Percentiles rank a stretch among this genome's conserved stretches.
These are phyloP conservation scores for Rhabdophis nuchalis DNA, from an alignment of 2,797 vertebrate species.

Conservation along the genomic window DNA sequence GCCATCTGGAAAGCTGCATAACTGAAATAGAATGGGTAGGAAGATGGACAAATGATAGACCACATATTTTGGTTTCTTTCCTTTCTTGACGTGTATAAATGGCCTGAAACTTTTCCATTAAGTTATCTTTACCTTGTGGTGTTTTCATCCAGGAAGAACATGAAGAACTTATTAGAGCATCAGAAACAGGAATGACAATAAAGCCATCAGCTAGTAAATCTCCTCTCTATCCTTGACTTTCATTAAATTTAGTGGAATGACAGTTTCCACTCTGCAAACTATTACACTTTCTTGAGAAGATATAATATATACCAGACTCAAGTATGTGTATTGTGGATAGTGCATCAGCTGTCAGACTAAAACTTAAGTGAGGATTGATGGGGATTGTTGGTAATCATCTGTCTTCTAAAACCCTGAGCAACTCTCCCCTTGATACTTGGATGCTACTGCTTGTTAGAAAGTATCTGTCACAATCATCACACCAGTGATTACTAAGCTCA, in stretches of 20 bases:
- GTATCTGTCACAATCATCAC: background rate
- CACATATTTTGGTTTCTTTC: background rate
- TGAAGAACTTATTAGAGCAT: background rate
- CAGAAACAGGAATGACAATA: constrained; percentile 31
- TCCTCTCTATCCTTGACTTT: constrained; percentile 37
- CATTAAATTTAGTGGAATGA: constrained; percentile 50
- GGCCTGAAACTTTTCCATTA: constrained; percentile 41
- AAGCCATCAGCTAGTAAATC: constrained; percentile 51
- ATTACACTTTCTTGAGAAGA: constrained; percentile 30
- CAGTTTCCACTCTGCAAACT: constrained; percentile 40
- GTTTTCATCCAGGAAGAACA: constrained; percentile 53
- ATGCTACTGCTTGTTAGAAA: constrained; percentile 13
- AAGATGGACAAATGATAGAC: background rate
- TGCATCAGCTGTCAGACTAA: constrained; percentile 46
- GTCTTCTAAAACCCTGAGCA: background rate
- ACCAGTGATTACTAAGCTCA: constrained; percentile 21
- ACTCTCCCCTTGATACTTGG: constrained; percentile 31
- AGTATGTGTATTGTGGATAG: constrained; percentile 19
- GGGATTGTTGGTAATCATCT: constrained; percentile 29
- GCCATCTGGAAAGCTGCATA: background rate
- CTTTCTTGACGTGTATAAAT: constrained; percentile 50
- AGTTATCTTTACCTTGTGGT: constrained; percentile 44
- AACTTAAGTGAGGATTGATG: constrained; percentile 43
- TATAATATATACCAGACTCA: constrained; percentile 18
- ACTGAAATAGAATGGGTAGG: background rate